Percentiles rank a stretch among this genome's conserved stretches.
Evolutionary conservation across 2,113 vertebrate species (phyloP).

Genomic region (Pica pica): DNA sequence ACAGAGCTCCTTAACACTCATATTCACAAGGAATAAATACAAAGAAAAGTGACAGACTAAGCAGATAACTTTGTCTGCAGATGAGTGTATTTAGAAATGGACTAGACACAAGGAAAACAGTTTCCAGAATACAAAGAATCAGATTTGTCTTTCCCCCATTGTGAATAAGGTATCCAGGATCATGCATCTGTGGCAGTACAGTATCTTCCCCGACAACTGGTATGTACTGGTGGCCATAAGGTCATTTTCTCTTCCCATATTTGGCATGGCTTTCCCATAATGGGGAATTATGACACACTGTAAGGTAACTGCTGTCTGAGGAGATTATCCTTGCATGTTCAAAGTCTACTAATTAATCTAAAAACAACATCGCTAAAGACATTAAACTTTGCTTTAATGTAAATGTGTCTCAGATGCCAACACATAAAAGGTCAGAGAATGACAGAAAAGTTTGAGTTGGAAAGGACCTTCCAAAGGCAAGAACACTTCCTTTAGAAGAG

Average conservation of each 20-base stretch:
- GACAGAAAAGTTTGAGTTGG: not conserved
- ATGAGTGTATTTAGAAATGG: not conserved
- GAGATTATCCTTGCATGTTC: not conserved
- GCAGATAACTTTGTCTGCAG: not conserved
- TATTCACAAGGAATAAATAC: not conserved
- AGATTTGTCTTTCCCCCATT: not conserved
- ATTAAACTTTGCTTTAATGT: not conserved
- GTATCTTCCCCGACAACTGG: not conserved
- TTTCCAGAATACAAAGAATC: not conserved
- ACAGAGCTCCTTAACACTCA: not conserved
- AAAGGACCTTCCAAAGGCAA: not conserved
- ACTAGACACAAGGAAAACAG: not conserved
- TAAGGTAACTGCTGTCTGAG: not conserved
- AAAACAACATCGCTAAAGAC: not conserved
- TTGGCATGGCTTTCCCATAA: not conserved
- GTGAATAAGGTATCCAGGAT: not conserved
- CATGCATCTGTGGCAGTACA: not conserved
- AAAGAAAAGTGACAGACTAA: not conserved
- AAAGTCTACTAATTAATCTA: not conserved
- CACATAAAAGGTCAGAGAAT: not conserved
- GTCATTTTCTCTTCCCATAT: not conserved
- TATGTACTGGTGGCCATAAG: not conserved
- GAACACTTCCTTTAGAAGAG: not conserved
- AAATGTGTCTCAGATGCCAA: not conserved
- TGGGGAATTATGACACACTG: not conserved